Percentiles rank a stretch among this genome's conserved stretches.
Evolutionary conservation across 2,113 vertebrate genomes (phyloP).

Genomic region (Agelaius tricolor): DNA sequence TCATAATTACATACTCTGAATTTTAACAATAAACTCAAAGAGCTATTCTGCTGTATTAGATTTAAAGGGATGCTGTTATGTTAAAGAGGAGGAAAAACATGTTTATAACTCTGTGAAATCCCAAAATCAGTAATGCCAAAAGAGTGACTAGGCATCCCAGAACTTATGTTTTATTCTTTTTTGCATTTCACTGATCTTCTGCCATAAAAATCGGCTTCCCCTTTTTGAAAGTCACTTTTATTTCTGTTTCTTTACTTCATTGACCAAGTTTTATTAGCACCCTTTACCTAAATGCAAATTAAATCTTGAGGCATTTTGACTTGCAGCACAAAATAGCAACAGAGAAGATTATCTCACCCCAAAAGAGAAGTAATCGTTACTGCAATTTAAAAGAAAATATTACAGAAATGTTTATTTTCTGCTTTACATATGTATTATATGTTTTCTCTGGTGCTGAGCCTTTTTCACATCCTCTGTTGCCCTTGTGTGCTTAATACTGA

Average conservation of each 20-base stretch:
- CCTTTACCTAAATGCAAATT: conserved; percentile 32
- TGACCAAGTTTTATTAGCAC: not conserved
- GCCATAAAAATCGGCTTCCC: not conserved
- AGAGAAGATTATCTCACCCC: not conserved
- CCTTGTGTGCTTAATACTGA: not conserved
- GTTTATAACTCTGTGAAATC: not conserved
- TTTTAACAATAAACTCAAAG: not conserved
- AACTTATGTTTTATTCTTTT: not conserved
- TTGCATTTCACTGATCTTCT: not conserved
- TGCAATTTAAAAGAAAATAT: not conserved
- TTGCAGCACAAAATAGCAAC: not conserved
- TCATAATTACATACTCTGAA: not conserved
- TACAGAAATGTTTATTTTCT: not conserved
- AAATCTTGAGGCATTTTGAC: not conserved
- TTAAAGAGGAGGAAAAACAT: conserved; percentile 6
- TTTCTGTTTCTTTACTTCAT: conserved; percentile 7
- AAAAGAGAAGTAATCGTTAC: not conserved
- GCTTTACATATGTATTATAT: not conserved
- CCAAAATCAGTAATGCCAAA: not conserved
- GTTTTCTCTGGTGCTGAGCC: not conserved
- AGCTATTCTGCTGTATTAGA: not conserved
- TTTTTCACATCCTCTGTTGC: not conserved
- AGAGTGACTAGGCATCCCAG: not conserved
- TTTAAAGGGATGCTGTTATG: not conserved
- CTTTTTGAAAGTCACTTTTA: not conserved